Conservation (phyloP, 2,113 vertebrate genomes). For the Dipodomys merriami region DNA sequence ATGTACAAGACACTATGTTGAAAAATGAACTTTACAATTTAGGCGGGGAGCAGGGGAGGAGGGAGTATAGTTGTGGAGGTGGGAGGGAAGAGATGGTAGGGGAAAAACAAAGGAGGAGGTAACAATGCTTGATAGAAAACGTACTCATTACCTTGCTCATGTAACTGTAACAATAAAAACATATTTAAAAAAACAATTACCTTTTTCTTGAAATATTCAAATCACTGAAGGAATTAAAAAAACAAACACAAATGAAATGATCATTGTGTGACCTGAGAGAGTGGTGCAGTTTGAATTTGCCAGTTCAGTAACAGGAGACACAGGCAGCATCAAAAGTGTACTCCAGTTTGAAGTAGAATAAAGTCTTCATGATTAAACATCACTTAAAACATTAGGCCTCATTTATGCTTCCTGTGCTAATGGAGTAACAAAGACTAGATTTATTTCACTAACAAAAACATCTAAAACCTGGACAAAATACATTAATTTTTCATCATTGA, state of each 20-base stretch:
- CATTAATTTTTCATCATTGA: slow-evolving; percentile 14
- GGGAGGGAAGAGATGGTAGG: too few species aligned
- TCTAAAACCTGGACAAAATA: slow-evolving; percentile 35
- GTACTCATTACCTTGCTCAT: too few species aligned
- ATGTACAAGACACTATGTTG: too few species aligned
- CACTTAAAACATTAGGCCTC: slow-evolving; percentile 43
- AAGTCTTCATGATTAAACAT: slow-evolving; percentile 23
- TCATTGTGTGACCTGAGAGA: slow-evolving; percentile 30
- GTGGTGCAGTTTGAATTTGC: not conserved
- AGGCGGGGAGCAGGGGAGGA: too few species aligned
- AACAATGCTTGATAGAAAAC: too few species aligned
- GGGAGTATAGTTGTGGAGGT: too few species aligned
- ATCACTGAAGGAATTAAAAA: slow-evolving; percentile 25
- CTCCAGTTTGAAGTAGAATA: slow-evolving; percentile 25
- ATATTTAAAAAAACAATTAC: not conserved
- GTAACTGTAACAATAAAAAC: too few species aligned
- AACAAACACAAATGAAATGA: not conserved
- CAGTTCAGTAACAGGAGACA: not conserved
- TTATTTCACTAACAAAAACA: slow-evolving; percentile 7
- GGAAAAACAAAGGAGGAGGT: too few species aligned
- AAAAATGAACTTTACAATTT: too few species aligned
- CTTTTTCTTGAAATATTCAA: slow-evolving; percentile 7
- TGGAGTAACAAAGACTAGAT: not conserved
- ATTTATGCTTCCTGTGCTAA: slow-evolving; percentile 52
- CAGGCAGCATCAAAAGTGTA: not conserved